These are phyloP conservation scores for Merluccius polli DNA, from an alignment of 2,797 vertebrate genomes.

Conservation along the genomic window DNA sequence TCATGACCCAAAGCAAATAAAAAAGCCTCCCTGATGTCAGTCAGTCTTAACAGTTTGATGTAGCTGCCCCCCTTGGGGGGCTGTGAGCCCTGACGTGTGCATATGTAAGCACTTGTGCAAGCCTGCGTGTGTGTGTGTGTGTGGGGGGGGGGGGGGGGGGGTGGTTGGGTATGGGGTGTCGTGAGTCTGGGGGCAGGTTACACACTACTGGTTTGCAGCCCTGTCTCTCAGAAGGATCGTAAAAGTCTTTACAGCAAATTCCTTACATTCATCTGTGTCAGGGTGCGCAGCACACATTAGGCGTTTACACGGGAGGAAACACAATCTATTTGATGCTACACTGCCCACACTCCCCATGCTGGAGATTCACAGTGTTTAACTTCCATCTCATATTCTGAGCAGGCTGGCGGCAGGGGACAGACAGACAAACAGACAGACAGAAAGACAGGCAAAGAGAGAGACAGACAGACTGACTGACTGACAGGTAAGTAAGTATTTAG, in stretches of 20 bases:
- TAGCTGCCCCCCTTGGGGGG: conserved; percentile 55
- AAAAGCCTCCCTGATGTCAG: conserved; percentile 62
- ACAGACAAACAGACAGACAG: neutral
- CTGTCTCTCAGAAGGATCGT: conserved; percentile 73
- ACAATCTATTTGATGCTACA: conserved; percentile 81
- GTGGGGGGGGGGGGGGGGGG: conserved; percentile 10
- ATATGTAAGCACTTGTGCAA: conserved; percentile 58
- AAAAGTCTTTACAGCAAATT: conserved; percentile 78
- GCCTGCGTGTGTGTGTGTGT: conserved; percentile 18
- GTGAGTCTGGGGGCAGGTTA: conserved; percentile 35
- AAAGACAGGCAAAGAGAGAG: neutral
- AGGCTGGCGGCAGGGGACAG: conserved; percentile 46
- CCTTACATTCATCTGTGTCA: conserved; percentile 80
- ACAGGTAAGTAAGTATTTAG: conserved; percentile 22
- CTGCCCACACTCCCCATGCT: conserved; percentile 72
- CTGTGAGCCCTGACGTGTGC: conserved; percentile 59
- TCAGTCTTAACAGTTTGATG: conserved; percentile 60
- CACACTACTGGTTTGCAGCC: conserved; percentile 58
- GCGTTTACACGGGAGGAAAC: conserved; percentile 78
- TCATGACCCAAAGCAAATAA: conserved; percentile 73
- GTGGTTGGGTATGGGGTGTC: conserved; percentile 1
- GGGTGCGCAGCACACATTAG: conserved; percentile 72
- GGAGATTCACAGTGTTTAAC: conserved; percentile 74
- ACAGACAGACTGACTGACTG: conserved; percentile 43
- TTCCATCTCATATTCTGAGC: conserved; percentile 77